These are phyloP conservation scores for Trematomus loennbergii DNA, from an alignment of 2,113 vertebrate genomes.

Conservation along the genomic window DNA sequence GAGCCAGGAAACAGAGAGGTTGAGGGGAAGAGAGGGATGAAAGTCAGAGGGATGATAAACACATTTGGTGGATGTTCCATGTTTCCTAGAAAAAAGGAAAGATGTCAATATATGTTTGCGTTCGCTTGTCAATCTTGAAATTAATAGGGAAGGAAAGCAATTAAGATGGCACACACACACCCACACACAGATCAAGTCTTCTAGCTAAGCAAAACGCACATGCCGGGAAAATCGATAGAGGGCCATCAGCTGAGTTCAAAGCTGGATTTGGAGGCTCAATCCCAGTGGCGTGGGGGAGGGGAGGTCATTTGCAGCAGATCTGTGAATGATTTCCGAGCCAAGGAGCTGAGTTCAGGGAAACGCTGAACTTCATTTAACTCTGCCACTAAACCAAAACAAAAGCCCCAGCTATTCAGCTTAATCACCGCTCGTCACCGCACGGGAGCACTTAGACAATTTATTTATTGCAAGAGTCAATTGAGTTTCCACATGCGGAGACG, in stretches of 20 bases:
- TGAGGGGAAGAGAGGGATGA: neutral
- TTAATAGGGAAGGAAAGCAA: constrained; percentile 3
- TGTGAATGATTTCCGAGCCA: constrained; percentile 42
- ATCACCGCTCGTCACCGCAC: constrained; percentile 60
- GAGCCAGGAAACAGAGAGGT: neutral
- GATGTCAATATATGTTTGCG: constrained; percentile 15
- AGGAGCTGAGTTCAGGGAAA: constrained; percentile 52
- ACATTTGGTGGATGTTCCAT: constrained; percentile 43
- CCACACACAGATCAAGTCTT: constrained; percentile 21
- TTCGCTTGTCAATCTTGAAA: constrained; percentile 8
- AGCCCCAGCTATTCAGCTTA: constrained; percentile 72
- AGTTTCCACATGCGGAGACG: constrained; percentile 5
- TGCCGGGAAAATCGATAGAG: constrained; percentile 47
- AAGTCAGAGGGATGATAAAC: constrained; percentile 12
- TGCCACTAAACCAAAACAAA: constrained; percentile 72
- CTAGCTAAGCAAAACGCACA: constrained; percentile 42
- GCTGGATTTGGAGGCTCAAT: constrained; percentile 43
- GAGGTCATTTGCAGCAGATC: constrained; percentile 50
- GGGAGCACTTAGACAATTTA: constrained; percentile 66
- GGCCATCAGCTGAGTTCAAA: constrained; percentile 50
- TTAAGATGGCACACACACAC: constrained; percentile 23
- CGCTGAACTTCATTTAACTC: constrained; percentile 69
- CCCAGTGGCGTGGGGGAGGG: constrained; percentile 24
- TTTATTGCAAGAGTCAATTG: constrained; percentile 60
- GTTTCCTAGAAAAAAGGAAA: constrained; percentile 28